Evolutionary conservation across 2,113 vertebrate species (phyloP).

Genomic region (Hyla sarda): DNA sequence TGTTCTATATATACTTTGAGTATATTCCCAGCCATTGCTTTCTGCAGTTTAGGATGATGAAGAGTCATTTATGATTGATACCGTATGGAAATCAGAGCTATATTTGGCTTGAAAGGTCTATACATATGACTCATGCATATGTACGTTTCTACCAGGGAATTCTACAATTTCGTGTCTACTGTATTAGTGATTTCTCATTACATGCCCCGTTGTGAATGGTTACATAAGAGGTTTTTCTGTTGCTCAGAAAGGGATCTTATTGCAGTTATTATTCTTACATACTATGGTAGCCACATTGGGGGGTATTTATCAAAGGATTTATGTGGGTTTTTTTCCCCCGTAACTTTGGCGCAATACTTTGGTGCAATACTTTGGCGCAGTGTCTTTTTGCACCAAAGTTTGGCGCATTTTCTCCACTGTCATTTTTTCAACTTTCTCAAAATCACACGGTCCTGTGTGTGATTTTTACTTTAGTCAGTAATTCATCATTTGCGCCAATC

Average conservation of each 20-base stretch:
- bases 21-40: neutral
- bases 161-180: too few species aligned
- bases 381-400: too few species aligned
- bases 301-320: too few species aligned
- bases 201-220: neutral
- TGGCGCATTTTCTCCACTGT: too few species aligned
- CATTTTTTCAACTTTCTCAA: too few species aligned
- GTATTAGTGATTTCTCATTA: neutral
- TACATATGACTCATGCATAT: constrained; percentile 12
- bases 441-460: too few species aligned
- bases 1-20: neutral
- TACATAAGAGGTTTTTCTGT: neutral
- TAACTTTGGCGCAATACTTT: too few species aligned
- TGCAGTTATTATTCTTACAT: neutral
- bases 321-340: too few species aligned
- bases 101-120: neutral
- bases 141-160: too few species aligned
- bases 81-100: constrained; percentile 3
- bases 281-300: neutral
- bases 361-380: too few species aligned
- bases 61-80: neutral
- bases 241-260: neutral
- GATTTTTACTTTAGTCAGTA: too few species aligned
- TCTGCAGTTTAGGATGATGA: neutral
- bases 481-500: too few species aligned